Evolutionary conservation across 2,113 vertebrate genomes (phyloP), one percentile per base, ranked within the genome.

Genomic region (Scomber japonicus): DNA sequence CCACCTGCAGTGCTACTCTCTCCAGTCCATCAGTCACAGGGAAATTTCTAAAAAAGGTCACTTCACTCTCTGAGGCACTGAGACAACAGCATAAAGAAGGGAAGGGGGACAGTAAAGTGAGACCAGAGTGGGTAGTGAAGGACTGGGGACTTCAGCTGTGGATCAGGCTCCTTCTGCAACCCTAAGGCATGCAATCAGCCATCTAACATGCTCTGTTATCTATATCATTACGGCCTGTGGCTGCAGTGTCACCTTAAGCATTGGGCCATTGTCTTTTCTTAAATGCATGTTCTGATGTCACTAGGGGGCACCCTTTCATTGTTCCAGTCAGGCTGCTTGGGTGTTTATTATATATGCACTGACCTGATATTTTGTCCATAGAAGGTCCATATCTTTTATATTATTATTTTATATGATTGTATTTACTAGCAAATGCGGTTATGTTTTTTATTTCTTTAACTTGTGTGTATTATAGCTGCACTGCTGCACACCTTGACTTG

Each of bases 251-350:
- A 68, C 75, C 27, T 40, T 78, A 24, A 68, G 10, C 81, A 81
- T 48, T 3, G 12, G 45, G 30, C 78, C 1, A 62, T 86, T 88
- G 48, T 92, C 75, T 73, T 64, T 12, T 35, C 50, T 24, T 60
- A n/a, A 64, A n/a, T 51, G 69, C 19, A 40, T 56, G n/a, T 31
- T 64, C 35, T 69, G 30, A 17, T 54, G 78, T 53, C 94, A 91
- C 89, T 87, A 93, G 93, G 90, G 91, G 92, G 92, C 87, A 92
- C 46, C 63, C 78, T 93, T 87, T 89, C 68, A 69, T 88, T 88
- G 88, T 78, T 69, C 45, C 78, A 79, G 11, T 17, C 0, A 68
- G 24, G 67, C 54, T 71, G 6, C n/a, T 65, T 35, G 19, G 1
- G 17, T 54, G 27, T 40, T 40, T 53, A 53, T 45, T 31, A 27